A percentile compares a stretch with the other conserved stretches of the same genome.
Conservation (phyloP, 1,140 invertebrate genomes). For the Psilanteris sp. region DNA sequence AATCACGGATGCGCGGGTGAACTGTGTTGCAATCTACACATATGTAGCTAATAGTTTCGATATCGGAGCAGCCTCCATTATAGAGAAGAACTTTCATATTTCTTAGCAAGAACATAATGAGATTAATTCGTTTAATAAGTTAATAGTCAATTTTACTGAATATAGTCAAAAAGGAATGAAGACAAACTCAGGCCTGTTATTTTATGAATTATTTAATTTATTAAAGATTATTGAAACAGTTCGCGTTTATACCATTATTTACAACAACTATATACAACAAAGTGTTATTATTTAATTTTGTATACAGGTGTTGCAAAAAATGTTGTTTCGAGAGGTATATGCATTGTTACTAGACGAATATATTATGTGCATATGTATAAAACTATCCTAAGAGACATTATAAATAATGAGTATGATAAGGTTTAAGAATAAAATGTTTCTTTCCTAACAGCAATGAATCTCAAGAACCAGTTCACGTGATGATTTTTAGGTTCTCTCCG, state of each 20-base stretch:
- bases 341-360: slow-evolving; percentile 48
- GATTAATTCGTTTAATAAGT: slow-evolving; percentile 44
- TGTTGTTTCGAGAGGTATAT: slow-evolving; percentile 48
- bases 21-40: slow-evolving; percentile 52
- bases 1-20: slow-evolving; percentile 59
- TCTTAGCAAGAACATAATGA: slow-evolving; percentile 30
- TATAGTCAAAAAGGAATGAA: neutral
- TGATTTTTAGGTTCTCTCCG: neutral
- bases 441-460: no score
- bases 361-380: slow-evolving; percentile 40
- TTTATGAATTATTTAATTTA: slow-evolving; percentile 47
- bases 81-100: slow-evolving; percentile 54
- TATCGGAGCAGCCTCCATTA: slow-evolving; percentile 48
- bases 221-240: slow-evolving; percentile 27
- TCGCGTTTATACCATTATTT: slow-evolving; percentile 38
- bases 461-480: neutral
- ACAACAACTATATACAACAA: slow-evolving; percentile 39
- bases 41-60: slow-evolving; percentile 62
- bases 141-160: no score
- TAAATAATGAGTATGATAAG: slow-evolving; percentile 59
- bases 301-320: slow-evolving; percentile 46
- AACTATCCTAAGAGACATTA: slow-evolving; percentile 44
- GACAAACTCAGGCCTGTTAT: neutral
- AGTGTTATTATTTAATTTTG: slow-evolving; percentile 21
- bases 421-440: slow-evolving; percentile 29